Base-by-base conservation (phyloP, 2,113 vertebrate genomes). In the Neogobius melanostomus region DNA sequence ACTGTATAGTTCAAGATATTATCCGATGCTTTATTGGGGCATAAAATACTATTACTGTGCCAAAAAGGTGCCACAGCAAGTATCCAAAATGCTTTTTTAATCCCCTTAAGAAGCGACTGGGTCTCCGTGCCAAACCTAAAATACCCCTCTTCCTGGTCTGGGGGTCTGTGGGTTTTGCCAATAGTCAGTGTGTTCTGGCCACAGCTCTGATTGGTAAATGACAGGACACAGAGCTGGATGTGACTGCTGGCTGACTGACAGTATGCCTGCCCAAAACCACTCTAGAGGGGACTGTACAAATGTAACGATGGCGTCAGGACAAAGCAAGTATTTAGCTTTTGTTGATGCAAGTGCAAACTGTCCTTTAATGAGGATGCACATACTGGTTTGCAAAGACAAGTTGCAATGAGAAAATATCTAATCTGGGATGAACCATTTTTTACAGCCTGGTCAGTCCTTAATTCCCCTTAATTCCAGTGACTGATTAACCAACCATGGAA, bases 191-290 rank as follows among this genome's bases (percentile, higher is more conserved):
- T 82, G 69, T 72, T 83, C 64, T 76, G 64, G 67, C 67, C 82
- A 44, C 61, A 46, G 54, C 70, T 79, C 72, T 82, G 84, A 85
- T 81, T 80, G 76, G 78, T 71, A 81, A 86, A 86, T 79, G 80
- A 85, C 80, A 82, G 77, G 68, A 77, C 71, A 67, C 21, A 71
- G n/a, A 68, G 66, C 78, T 80, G 76, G 70, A 82, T 81, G 61
- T 82, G 83, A 85, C 78, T 84, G 74, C 76, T 77, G 83, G 77
- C 75, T 74, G 77, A 71, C 70, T 68, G 72, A 59, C 75, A 78
- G 69, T 72, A 65, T 64, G 66, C 52, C 45, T 72, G 71, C 81
- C 75, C 79, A 77, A 86, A 80, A 68, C 71, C 76, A 74, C 72
- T 83, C 61, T 68, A 74, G 79, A 74, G 69, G 67, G 75, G 76